Conservation (phyloP, 2,797 vertebrate genomes). For the Rhabdophis nuchalis region DNA sequence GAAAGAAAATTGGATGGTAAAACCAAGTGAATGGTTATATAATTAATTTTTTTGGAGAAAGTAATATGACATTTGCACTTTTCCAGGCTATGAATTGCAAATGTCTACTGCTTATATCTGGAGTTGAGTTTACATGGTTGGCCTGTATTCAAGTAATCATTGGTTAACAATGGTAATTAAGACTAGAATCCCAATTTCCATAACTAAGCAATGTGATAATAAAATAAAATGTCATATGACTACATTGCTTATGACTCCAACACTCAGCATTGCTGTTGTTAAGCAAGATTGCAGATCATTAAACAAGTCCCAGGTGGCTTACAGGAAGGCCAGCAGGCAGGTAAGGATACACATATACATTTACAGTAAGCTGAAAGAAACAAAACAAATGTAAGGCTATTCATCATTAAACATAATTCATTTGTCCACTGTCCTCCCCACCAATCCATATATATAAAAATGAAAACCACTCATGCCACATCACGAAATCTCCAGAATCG, state of each 20-base stretch:
- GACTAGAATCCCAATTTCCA: background rate
- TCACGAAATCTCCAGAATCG: no score
- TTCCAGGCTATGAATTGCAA: background rate
- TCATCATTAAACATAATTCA: background rate
- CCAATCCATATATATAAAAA: background rate
- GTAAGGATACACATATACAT: background rate
- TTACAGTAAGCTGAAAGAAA: background rate
- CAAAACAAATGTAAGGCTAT: background rate
- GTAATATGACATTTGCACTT: background rate
- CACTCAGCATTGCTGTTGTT: background rate
- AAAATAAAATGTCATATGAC: background rate
- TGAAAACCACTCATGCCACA: no score
- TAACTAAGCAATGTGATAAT: background rate
- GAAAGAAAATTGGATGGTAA: background rate
- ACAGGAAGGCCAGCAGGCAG: background rate
- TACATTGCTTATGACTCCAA: background rate
- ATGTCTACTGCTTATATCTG: background rate
- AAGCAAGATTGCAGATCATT: background rate
- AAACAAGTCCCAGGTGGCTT: background rate
- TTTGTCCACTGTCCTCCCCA: background rate
- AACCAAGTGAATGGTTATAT: background rate
- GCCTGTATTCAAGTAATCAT: background rate
- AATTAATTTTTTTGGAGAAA: background rate
- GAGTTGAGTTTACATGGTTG: background rate
- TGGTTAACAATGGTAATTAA: background rate